These are phyloP conservation scores for Mylabris sibirica DNA, from an alignment of 2,888 invertebrate genomes.

Conservation along the genomic window DNA sequence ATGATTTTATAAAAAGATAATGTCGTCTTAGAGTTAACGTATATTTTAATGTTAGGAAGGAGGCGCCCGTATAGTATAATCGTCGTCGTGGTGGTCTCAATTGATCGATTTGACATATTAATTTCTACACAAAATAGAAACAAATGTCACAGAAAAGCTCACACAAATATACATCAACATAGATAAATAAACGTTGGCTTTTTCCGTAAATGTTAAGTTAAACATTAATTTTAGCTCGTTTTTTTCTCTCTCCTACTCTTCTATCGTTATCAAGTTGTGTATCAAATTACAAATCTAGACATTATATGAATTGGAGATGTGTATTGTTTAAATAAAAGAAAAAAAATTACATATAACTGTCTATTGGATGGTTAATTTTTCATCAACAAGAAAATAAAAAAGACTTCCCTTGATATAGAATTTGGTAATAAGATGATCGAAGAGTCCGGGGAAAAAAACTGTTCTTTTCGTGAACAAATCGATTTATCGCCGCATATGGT, in stretches of 20 bases:
- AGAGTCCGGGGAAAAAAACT: background rate
- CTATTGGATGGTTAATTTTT: slow-evolving; percentile 6
- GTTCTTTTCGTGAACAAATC: background rate
- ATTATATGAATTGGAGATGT: background rate
- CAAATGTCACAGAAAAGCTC: slow-evolving; percentile 19
- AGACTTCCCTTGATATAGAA: background rate
- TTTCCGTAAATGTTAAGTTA: slow-evolving; percentile 13
- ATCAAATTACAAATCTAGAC: slow-evolving; percentile 11
- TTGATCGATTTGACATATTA: slow-evolving; percentile 19
- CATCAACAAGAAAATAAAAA: background rate
- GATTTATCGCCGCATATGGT: slow-evolving; percentile 1
- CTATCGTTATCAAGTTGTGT: background rate
- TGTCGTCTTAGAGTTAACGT: background rate
- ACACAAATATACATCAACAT: background rate
- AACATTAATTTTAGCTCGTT: background rate
- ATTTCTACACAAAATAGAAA: slow-evolving; percentile 14
- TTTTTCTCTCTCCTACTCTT: background rate
- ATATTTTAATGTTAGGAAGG: background rate
- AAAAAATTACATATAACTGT: background rate
- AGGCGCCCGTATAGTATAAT: slow-evolving; percentile 12
- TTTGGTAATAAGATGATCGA: background rate
- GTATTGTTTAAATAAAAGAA: background rate
- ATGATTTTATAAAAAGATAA: slow-evolving; percentile 3
- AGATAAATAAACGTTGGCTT: slow-evolving; percentile 11
- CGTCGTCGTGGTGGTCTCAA: slow-evolving; percentile 19